Evolutionary conservation across 2,113 vertebrate genomes (phyloP).

Genomic region (Plestiodon gilberti): DNA sequence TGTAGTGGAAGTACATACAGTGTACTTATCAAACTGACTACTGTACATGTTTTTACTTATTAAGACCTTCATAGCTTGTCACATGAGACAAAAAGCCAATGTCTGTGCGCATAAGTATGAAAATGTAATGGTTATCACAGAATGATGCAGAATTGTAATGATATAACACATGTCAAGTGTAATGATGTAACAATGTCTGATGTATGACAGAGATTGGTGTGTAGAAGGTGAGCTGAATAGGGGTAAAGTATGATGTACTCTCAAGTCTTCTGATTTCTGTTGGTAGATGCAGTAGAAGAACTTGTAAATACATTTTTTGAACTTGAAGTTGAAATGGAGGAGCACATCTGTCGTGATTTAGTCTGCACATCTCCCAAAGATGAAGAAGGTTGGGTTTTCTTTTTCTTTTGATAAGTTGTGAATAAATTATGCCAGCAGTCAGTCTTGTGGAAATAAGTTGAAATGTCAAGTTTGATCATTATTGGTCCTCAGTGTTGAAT

Average conservation of each 20-base stretch:
- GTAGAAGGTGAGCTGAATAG: not conserved
- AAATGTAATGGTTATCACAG: not conserved
- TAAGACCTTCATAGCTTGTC: not conserved
- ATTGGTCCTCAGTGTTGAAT: not conserved
- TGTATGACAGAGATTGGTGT: not conserved
- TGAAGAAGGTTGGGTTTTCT: conserved; percentile 88
- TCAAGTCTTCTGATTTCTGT: conserved; percentile 33
- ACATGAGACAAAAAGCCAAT: not conserved
- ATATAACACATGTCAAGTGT: too few relatives aligned
- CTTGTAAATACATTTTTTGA: conserved; percentile 97
- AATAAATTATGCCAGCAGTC: not conserved
- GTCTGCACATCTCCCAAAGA: conserved; percentile 96
- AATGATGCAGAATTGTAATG: not conserved
- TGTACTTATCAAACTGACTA: not conserved
- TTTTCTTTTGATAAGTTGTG: conserved; percentile 37
- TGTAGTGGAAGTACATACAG: not conserved
- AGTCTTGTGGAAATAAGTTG: not conserved
- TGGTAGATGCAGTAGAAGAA: conserved; percentile 86
- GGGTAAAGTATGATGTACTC: not conserved
- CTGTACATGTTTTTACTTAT: not conserved
- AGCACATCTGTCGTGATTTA: conserved; percentile 94
- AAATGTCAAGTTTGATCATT: not conserved
- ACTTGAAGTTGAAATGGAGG: conserved; percentile 98
- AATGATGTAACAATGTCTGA: not conserved
- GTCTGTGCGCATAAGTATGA: not conserved